These are phyloP conservation scores for Platycheirus rosarum DNA, from an alignment of 2,888 invertebrate species.

Conservation along the genomic window DNA sequence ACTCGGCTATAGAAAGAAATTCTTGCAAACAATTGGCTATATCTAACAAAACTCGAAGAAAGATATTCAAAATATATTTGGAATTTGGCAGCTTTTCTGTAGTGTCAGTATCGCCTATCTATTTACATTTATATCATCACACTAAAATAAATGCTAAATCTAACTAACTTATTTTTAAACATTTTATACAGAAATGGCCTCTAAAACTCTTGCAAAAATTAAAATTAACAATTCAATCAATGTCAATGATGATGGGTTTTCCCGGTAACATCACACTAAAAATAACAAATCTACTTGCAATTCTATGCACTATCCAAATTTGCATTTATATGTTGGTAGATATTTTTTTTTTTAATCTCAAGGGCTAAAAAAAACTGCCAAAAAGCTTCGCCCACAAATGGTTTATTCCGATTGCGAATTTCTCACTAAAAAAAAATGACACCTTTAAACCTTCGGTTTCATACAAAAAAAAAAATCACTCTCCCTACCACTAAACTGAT, in stretches of 20 bases:
- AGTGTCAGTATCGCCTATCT: too few species aligned
- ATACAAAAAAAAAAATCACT: too few species aligned
- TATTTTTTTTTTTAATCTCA: too few species aligned
- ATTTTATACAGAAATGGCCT: background rate
- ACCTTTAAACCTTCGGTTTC: background rate
- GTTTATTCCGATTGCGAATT: conserved; percentile 8
- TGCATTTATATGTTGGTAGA: background rate
- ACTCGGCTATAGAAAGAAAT: too few species aligned
- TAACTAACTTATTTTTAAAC: too few species aligned
- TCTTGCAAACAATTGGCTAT: too few species aligned
- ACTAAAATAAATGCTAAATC: too few species aligned
- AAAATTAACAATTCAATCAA: background rate
- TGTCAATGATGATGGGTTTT: background rate
- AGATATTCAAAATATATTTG: too few species aligned
- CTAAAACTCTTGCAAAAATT: background rate
- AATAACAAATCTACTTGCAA: background rate
- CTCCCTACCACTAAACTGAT: conserved; percentile 20
- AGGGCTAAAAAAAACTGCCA: background rate
- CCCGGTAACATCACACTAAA: background rate
- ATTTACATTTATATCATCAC: too few species aligned
- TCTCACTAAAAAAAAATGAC: background rate
- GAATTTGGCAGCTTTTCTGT: too few species aligned
- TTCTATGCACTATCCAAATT: too few species aligned
- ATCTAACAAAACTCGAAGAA: too few species aligned
- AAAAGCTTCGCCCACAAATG: background rate